These are phyloP conservation scores for Malachius bipustulatus DNA, from an alignment of 2,888 invertebrate genomes.

Conservation along the genomic window DNA sequence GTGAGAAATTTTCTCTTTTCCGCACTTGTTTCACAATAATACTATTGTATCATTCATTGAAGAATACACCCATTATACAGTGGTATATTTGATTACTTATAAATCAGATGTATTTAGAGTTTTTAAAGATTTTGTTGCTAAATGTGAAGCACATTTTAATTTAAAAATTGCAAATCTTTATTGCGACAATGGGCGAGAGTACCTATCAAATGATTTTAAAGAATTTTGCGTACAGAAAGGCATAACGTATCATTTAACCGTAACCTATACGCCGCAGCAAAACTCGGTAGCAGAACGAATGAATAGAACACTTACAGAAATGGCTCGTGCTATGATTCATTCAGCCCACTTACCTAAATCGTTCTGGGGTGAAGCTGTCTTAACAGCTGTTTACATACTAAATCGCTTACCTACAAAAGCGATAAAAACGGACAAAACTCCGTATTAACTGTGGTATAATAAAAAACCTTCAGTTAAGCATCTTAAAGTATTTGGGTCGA, in stretches of 20 bases:
- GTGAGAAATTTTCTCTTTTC: no score
- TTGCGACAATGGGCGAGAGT: constrained; percentile 26
- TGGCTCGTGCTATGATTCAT: constrained; percentile 25
- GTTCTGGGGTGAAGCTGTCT: constrained; percentile 14
- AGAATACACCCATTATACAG: background rate
- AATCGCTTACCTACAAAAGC: constrained; percentile 27
- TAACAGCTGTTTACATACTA: constrained; percentile 27
- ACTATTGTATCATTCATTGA: background rate
- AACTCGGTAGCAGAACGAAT: constrained; percentile 31
- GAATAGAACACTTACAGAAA: constrained; percentile 29
- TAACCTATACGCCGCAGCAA: constrained; percentile 29
- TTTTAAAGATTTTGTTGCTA: constrained; percentile 1
- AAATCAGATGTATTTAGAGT: background rate
- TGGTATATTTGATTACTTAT: background rate
- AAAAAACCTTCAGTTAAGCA: constrained; percentile 25
- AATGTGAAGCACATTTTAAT: background rate
- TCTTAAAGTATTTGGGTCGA: constrained; percentile 27
- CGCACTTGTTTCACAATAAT: no score
- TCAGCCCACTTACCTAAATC: constrained; percentile 20
- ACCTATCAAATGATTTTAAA: constrained; percentile 26
- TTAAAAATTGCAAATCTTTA: constrained; percentile 6
- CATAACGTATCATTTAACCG: constrained; percentile 28
- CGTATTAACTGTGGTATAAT: constrained; percentile 28
- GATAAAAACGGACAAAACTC: constrained; percentile 25
- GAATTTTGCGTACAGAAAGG: constrained; percentile 24